Evolutionary conservation across 2,797 vertebrate species (phyloP), one percentile per base, ranked within the genome.

Genomic region (Cryptoblepharus egeriae): DNA sequence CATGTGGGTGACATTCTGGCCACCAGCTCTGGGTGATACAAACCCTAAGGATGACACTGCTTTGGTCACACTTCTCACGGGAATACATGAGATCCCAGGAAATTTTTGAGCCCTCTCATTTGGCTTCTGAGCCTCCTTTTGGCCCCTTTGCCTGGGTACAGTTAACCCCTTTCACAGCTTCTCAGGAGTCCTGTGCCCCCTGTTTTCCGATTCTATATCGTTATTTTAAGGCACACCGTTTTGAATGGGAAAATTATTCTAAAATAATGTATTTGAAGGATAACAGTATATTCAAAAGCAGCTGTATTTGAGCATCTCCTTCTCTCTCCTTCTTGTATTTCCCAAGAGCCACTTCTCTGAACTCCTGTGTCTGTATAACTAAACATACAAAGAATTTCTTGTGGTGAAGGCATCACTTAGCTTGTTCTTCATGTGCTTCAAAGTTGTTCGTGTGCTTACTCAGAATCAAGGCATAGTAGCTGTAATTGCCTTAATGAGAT

Each of bases 291-390:
- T 4, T 37, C 60, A 78, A 78, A 83, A 83, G 49, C 52, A 79
- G 70, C 52, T 79, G 70, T 58, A 57, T 67, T 79, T 79, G 70
- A 79, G 58, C 39, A 79, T n/a, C 52, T 32, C 35, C 45, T 63
- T 63, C 45, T 42, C 39, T 63, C 49, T 42, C 39, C 61, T 52
- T 60, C 13, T 30, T 84, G 52, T 32, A 67, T 74, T n/a, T 67
- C 52, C 52, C 16, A 68, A 79, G 70, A 79, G 70, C 32, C 24
- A 30, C 37, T 68, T 68, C 65, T 65, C 70, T 60, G 49, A 73
- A 42, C 49, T 73, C 8, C n/a, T 45, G 10, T 20, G 3, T 74
- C 37, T 60, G 8, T 74, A 67, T 65, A 35, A 73, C 64, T 49
- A 28, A 73, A 72, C 69, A 79, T 45, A 18, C n/a, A 45, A 67